phyloP scores from a whole-genome alignment of 2,113 vertebrate species.

The Tapirus terrestris region DNA sequence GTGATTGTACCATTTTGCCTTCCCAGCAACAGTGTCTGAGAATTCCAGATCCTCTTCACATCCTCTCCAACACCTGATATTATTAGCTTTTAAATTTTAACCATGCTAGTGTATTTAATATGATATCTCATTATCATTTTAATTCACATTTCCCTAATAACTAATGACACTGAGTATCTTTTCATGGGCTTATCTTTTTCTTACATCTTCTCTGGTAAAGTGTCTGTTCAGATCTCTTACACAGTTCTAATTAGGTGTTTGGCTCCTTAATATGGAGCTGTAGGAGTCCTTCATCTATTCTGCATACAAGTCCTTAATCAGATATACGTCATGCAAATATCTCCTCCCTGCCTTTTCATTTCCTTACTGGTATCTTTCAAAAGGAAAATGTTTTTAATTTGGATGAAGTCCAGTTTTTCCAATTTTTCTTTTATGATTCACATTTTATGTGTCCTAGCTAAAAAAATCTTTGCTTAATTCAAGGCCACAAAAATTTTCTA shows the following conservation, averaged over 20 bases:
- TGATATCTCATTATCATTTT: fast-evolving
- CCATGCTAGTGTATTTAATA: fast-evolving
- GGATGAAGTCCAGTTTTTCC: background rate
- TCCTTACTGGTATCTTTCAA: background rate
- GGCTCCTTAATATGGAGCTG: too few species aligned
- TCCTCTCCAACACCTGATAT: fast-evolving
- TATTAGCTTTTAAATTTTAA: background rate
- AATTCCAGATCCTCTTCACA: fast-evolving
- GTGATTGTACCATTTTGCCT: background rate
- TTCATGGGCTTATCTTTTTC: background rate
- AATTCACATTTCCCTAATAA: background rate
- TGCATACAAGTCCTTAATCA: fast-evolving
- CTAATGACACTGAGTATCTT: background rate
- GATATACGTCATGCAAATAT: too few species aligned
- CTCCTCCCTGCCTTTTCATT: background rate
- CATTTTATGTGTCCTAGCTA: background rate
- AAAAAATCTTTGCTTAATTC: background rate
- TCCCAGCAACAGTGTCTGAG: background rate
- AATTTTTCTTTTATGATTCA: background rate
- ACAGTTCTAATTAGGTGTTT: background rate
- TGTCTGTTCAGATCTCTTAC: background rate
- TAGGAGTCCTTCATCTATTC: background rate
- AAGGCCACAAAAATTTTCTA: background rate
- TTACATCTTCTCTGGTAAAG: background rate
- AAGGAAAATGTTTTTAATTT: background rate